These are phyloP conservation scores for Onthophagus sagittarius DNA, from an alignment of 2,888 invertebrate species.

Conservation along the genomic window DNA sequence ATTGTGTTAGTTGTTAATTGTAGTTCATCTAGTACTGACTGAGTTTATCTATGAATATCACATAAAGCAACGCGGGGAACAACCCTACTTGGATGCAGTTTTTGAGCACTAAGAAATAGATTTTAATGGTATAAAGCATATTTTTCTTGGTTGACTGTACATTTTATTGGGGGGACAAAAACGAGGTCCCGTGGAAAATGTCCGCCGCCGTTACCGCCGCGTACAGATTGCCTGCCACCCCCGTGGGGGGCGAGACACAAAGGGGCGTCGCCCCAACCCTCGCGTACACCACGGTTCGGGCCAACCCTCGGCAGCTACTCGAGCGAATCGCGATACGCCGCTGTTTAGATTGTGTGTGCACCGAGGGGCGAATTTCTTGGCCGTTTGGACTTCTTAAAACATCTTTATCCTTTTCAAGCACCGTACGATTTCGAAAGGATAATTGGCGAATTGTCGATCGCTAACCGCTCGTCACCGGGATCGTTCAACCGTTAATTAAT, in stretches of 20 bases:
- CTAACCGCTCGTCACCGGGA: too few relatives aligned
- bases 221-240: conserved; percentile 15
- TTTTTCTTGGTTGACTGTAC: not conserved
- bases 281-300: conserved; percentile 23
- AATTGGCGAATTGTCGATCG: not conserved
- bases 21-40: too few relatives aligned
- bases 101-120: too few relatives aligned
- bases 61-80: too few relatives aligned
- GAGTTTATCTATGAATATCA: too few relatives aligned
- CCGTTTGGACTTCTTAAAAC: conserved; percentile 39
- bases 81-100: too few relatives aligned
- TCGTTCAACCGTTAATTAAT: too few relatives aligned
- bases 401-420: conserved; percentile 29
- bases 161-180: conserved; percentile 8
- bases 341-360: conserved; percentile 41
- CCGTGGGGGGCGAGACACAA: conserved; percentile 8
- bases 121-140: not conserved
- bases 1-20: too few relatives aligned
- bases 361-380: conserved; percentile 36
- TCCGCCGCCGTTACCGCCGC: conserved; percentile 11
- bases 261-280: conserved; percentile 16
- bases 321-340: conserved; percentile 46
- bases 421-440: conserved; percentile 23
- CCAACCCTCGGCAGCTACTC: conserved; percentile 41
- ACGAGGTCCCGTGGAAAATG: conserved; percentile 18